Evolutionary conservation across 1,140 invertebrate species (phyloP).

Genomic region (Ips nitidus): DNA sequence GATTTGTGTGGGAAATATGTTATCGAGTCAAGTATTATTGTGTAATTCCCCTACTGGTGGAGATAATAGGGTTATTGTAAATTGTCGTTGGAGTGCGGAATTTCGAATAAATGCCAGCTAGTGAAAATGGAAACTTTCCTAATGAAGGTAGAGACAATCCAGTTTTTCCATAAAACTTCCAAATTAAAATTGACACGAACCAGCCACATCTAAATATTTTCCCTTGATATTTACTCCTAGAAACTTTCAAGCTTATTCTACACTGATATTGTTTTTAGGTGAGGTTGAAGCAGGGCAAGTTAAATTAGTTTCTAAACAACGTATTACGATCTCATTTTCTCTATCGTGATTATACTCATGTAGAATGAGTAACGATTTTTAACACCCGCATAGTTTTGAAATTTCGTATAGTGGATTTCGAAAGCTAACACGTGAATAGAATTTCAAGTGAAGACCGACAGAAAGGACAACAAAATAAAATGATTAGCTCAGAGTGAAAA

Average conservation of each 20-base stretch:
- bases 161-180: conserved; percentile 6
- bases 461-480: too few species aligned
- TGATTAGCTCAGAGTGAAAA: background rate
- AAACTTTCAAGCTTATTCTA: background rate
- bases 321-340: too few species aligned
- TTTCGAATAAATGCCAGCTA: background rate
- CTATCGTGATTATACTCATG: too few species aligned
- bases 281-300: conserved; percentile 1
- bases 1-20: background rate
- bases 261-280: conserved; percentile 2
- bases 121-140: background rate
- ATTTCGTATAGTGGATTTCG: too few species aligned
- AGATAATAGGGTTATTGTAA: background rate
- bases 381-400: too few species aligned
- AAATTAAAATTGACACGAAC: background rate
- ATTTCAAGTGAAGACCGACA: too few species aligned
- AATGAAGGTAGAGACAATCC: background rate
- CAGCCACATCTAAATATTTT: conserved; percentile 1
- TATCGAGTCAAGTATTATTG: background rate
- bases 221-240: conserved; percentile 3
- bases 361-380: too few species aligned
- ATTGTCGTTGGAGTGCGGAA: background rate
- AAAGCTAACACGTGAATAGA: too few species aligned
- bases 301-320: background rate
- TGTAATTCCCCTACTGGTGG: background rate